These are phyloP conservation scores for Mirza zaza DNA, from an alignment of 2,113 vertebrate genomes.

Conservation along the genomic window DNA sequence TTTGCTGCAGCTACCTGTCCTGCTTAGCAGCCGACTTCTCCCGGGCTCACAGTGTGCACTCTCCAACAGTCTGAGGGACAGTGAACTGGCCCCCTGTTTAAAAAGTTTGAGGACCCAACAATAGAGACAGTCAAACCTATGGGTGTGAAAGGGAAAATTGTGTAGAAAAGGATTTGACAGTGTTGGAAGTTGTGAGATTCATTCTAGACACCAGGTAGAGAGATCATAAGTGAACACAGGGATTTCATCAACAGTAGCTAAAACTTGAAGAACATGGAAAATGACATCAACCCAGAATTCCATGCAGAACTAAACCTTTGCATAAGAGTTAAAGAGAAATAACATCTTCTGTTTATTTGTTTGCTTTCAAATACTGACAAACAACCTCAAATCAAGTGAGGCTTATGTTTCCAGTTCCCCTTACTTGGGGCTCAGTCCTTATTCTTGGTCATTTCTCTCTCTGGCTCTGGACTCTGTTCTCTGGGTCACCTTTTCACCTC, in stretches of 20 bases:
- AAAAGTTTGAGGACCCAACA: no score
- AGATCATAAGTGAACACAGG: neutral
- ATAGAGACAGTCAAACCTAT: neutral
- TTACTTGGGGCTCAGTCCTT: neutral
- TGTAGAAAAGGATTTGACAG: neutral
- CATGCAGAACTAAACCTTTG: neutral
- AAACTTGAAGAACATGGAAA: neutral
- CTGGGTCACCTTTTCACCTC: neutral
- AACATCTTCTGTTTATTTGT: neutral
- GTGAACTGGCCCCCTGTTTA: no score
- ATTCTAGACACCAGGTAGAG: neutral
- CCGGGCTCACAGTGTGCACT: no score
- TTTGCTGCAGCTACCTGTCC: no score
- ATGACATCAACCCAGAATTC: neutral
- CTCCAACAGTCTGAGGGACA: no score
- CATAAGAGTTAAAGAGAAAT: neutral
- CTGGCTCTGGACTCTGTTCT: neutral
- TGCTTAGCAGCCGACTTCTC: no score
- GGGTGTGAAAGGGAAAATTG: accelerated
- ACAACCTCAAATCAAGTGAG: neutral
- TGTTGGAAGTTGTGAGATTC: neutral
- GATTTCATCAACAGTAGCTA: neutral
- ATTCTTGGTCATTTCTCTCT: neutral
- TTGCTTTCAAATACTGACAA: neutral
- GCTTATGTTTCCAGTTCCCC: neutral